Percentiles rank a stretch among this genome's conserved stretches.
These are phyloP conservation scores for Cardiocondyla obscurior DNA, from an alignment of 1,140 invertebrate species.

Conservation along the genomic window DNA sequence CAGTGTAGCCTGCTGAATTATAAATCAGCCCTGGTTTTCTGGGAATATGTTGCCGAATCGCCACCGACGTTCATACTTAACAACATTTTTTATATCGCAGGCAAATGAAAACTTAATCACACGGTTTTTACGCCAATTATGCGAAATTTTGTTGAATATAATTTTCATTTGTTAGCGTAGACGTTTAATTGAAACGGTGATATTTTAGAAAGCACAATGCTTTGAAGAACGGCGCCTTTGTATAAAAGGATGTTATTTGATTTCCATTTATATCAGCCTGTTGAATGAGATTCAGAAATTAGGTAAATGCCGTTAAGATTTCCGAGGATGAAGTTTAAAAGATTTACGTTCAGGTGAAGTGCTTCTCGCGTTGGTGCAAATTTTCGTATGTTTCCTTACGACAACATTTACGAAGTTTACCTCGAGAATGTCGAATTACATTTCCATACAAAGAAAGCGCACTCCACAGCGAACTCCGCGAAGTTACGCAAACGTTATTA, in stretches of 20 bases:
- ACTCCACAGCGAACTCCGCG: not conserved
- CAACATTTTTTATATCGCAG: not conserved
- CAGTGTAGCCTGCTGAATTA: conserved; percentile 5
- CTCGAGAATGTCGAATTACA: conserved; percentile 35
- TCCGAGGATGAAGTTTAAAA: conserved; percentile 17
- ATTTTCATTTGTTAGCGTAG: not conserved
- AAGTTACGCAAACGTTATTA: conserved; percentile 16
- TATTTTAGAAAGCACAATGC: not conserved
- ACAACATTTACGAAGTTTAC: conserved; percentile 45
- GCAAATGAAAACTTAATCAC: not conserved
- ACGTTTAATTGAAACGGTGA: not conserved
- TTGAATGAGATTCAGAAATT: not conserved
- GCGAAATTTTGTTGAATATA: not conserved
- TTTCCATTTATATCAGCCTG: not conserved
- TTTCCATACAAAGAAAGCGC: conserved; percentile 41
- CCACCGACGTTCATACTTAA: not conserved
- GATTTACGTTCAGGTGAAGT: conserved; percentile 7
- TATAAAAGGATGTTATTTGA: not conserved
- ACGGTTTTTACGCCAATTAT: not conserved
- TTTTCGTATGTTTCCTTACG: conserved; percentile 35
- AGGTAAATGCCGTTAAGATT: not conserved
- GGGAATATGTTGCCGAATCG: not conserved
- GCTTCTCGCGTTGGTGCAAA: conserved; percentile 24
- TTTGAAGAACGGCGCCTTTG: not conserved
- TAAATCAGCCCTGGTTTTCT: conserved; percentile 2